Evolutionary conservation across 2,113 vertebrate genomes (phyloP), one percentile per base, ranked within the genome.

Genomic region (Zosterops pallidus): DNA sequence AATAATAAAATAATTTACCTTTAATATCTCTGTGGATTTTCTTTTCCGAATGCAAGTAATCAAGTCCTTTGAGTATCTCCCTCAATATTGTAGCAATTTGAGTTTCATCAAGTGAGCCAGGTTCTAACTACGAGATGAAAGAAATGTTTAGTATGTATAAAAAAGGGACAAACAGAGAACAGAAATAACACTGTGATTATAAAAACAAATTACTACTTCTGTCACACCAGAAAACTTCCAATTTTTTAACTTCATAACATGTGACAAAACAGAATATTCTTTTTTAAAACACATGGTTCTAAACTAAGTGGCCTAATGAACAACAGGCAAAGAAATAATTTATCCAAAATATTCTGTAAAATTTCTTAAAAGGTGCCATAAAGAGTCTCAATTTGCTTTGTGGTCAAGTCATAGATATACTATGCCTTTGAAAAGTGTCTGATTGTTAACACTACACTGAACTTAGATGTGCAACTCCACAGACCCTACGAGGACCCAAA

Each of bases 11-110:
- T 4, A 59, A 74, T 9, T 97, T 96, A 99, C 99, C 99, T 98
- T 99, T 99, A 96, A 99, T 99, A 96, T 99, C 99, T 98, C 99
- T 97, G 95, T 99, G 99, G 95, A 99, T 99, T 98, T 99, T 99
- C 98, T 99, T 99, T 97, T 99, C 99, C 15, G 99, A 99, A 98
- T 99, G 99, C 74, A 99, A 98, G 92, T 99, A 99, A 96, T 99
- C 99, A 0, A 99, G 98, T 63, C 99, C 99, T 98, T 99, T 99
- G 50, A 99, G 97, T 81, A 99, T 99, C 97, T 99, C 99, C 93
- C 99, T 98, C 89, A 99, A 95, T 95, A 99, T 99, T 69, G 99
- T 99, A 59, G 99, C 99, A 65, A 99, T 99, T 96, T 99, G 99
- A 5, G 97, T 98, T 98, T 99, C 99, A 92, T 99, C 99, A 55